Conservation (phyloP, 1,140 invertebrate genomes). For the Drosophila rhopaloa region DNA sequence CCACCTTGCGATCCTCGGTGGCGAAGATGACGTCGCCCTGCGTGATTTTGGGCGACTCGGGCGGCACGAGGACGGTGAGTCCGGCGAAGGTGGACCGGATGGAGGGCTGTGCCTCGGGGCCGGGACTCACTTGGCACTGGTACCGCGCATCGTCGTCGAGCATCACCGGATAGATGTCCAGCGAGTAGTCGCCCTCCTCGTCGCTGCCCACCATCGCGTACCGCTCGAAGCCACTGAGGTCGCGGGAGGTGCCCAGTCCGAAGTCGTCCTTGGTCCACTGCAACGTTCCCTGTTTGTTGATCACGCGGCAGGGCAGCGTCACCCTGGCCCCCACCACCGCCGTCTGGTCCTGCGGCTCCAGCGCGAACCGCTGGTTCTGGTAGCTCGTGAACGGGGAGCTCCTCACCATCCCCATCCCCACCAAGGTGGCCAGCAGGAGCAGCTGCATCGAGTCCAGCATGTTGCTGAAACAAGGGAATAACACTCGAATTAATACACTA, state of each 20-base stretch:
- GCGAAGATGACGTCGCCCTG: constrained; percentile 89
- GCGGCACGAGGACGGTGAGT: constrained; percentile 90
- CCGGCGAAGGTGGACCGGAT: constrained; percentile 89
- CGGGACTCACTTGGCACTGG: constrained; percentile 91
- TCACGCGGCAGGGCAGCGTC: constrained; percentile 90
- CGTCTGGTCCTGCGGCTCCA: constrained; percentile 93
- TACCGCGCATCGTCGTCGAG: constrained; percentile 91
- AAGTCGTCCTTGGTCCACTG: constrained; percentile 95
- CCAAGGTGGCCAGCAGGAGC: constrained; percentile 14
- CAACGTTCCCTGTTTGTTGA: constrained; percentile 90
- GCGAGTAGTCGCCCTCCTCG: constrained; percentile 91
- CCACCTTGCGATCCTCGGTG: constrained; percentile 90
- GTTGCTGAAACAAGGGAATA: constrained; percentile 1
- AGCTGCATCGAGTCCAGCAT: constrained; percentile 2
- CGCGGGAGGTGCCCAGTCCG: constrained; percentile 90
- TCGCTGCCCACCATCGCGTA: constrained; percentile 93
- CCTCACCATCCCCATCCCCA: constrained; percentile 5
- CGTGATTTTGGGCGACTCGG: constrained; percentile 90
- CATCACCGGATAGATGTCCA: constrained; percentile 90
- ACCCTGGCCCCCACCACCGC: constrained; percentile 89
- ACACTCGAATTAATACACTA: background rate
- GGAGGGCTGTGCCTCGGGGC: constrained; percentile 87
- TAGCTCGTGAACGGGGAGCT: constrained; percentile 68
- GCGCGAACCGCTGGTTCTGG: constrained; percentile 90
- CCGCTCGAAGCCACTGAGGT: constrained; percentile 91